These are phyloP conservation scores for Eupithecia centaureata DNA, from an alignment of 2,888 invertebrate species.

Conservation along the genomic window DNA sequence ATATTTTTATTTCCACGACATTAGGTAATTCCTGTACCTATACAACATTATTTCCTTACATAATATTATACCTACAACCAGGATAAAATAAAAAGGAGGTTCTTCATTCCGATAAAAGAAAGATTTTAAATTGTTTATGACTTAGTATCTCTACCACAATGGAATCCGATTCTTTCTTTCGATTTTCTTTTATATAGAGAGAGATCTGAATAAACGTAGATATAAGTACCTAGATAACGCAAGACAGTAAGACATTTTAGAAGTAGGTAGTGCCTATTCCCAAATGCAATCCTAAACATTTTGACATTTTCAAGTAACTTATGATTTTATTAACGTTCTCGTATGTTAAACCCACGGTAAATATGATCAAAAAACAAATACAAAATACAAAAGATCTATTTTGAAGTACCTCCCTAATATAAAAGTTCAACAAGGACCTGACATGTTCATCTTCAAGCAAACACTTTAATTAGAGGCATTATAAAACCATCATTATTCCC, in stretches of 20 bases:
- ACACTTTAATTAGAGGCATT: constrained; percentile 5
- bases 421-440: background rate
- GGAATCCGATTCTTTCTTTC: background rate
- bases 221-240: background rate
- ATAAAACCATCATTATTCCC: constrained; percentile 17
- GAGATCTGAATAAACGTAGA: background rate
- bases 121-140: background rate
- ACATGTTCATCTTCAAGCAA: background rate
- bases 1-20: background rate
- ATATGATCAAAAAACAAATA: too few species aligned
- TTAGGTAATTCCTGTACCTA: background rate
- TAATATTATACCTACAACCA: background rate
- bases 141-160: too few species aligned
- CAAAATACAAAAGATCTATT: too few species aligned
- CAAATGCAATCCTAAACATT: background rate
- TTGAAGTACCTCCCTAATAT: background rate
- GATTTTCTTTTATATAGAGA: background rate
- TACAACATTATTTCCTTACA: background rate
- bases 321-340: too few species aligned
- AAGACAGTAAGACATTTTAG: background rate
- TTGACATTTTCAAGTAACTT: too few species aligned
- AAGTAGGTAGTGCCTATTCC: background rate
- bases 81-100: background rate
- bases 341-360: too few species aligned
- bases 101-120: background rate